Conservation (phyloP, 2,888 invertebrate species). For the Bombylius discolor region DNA sequence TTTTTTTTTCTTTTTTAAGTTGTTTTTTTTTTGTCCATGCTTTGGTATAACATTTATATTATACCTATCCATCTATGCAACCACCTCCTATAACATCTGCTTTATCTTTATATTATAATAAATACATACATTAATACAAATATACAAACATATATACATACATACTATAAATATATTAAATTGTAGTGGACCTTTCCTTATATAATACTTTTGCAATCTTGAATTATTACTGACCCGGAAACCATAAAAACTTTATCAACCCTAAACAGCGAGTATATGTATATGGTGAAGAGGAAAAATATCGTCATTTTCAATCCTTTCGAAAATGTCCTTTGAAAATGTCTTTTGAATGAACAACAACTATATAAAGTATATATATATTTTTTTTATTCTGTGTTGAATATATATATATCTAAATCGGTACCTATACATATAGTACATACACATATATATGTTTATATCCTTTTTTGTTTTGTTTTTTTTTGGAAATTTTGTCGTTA, state of each 20-base stretch:
- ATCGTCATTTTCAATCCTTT: conserved; percentile 12
- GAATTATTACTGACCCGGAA: conserved; percentile 17
- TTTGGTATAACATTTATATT: no score
- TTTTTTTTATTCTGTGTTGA: background rate
- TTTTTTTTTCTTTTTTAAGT: no score
- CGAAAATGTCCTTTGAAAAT: conserved; percentile 1
- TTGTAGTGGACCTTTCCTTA: conserved; percentile 2
- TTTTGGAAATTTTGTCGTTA: no score
- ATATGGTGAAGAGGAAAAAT: conserved; percentile 2
- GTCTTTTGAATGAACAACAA: background rate
- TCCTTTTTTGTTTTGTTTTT: no score
- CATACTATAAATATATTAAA: no score
- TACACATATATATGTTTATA: background rate
- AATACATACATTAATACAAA: no score
- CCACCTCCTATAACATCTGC: no score
- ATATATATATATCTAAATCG: no score
- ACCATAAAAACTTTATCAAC: conserved; percentile 16
- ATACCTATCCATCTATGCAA: background rate
- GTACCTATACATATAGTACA: background rate
- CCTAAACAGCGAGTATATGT: conserved; percentile 2
- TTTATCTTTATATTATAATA: no score
- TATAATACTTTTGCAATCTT: conserved; percentile 10
- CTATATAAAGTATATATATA: background rate
- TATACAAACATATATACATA: no score
- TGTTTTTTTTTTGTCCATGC: no score